These are phyloP conservation scores for Bombus confusus DNA, from an alignment of 1,140 invertebrate genomes.

Conservation along the genomic window DNA sequence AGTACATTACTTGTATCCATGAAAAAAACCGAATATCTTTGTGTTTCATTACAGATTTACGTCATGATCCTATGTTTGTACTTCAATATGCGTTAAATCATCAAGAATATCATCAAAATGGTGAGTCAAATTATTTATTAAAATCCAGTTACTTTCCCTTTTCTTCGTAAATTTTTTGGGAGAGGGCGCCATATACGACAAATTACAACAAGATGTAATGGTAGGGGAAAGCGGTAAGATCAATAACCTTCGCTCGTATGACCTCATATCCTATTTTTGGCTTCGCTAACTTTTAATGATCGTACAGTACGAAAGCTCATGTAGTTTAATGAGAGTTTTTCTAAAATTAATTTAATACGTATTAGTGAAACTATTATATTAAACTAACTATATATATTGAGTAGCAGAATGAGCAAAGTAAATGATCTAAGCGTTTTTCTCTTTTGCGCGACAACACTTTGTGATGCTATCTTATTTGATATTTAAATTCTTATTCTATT, in stretches of 20 bases:
- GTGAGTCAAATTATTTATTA: conserved; percentile 53
- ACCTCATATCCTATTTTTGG: conserved; percentile 60
- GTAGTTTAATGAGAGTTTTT: conserved; percentile 1
- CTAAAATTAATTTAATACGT: conserved; percentile 16
- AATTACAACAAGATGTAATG: conserved; percentile 15
- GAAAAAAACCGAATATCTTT: conserved; percentile 57
- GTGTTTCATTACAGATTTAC: conserved; percentile 71
- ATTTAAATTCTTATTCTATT: not conserved
- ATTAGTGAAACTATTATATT: not conserved
- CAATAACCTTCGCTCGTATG: conserved; percentile 64
- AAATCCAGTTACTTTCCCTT: conserved; percentile 24
- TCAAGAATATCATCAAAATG: conserved; percentile 60
- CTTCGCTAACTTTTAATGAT: conserved; percentile 7
- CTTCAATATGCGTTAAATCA: conserved; percentile 53
- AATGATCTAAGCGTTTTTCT: conserved; percentile 29
- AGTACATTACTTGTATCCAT: not conserved
- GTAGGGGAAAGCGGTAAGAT: conserved; percentile 38
- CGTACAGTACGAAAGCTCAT: not conserved
- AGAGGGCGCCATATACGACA: conserved; percentile 61
- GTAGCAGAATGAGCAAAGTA: conserved; percentile 40
- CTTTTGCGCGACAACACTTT: not conserved
- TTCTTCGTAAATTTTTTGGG: conserved; percentile 48
- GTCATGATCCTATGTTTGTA: conserved; percentile 56
- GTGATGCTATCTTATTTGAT: not conserved
- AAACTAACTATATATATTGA: too few relatives aligned